Evolutionary conservation across 2,113 vertebrate species (phyloP).

Genomic region (Antechinus flavipes): DNA sequence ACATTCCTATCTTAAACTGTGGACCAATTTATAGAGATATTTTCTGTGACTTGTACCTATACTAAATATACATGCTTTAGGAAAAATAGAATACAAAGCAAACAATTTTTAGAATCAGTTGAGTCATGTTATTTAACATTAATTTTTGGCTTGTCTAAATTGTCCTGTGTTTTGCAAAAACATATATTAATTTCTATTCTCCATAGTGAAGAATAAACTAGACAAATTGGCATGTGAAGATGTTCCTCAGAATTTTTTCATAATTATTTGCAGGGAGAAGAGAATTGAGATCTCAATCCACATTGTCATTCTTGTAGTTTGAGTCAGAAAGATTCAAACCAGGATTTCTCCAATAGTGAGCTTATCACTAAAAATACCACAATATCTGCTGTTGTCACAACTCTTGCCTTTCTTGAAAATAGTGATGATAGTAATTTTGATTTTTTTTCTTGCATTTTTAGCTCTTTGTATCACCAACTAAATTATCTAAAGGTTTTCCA

Average conservation of each 20-base stretch:
- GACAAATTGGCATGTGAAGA: background rate
- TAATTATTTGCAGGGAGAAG: background rate
- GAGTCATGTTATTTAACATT: background rate
- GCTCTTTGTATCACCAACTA: background rate
- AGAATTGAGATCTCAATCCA: slow-evolving; percentile 26
- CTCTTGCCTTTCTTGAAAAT: slow-evolving; percentile 35
- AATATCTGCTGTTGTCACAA: background rate
- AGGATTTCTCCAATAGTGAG: background rate
- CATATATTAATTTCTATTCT: background rate
- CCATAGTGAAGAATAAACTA: slow-evolving; percentile 19
- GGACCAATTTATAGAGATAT: background rate
- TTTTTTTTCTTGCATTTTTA: slow-evolving; percentile 15
- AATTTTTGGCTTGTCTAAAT: slow-evolving; percentile 14
- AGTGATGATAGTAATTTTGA: slow-evolving; percentile 2
- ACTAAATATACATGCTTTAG: slow-evolving; percentile 21
- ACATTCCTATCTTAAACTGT: background rate
- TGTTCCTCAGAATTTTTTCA: background rate
- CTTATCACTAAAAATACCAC: background rate
- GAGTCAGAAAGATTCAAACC: slow-evolving; percentile 29
- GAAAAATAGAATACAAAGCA: background rate
- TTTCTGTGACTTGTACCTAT: slow-evolving; percentile 9
- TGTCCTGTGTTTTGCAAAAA: background rate
- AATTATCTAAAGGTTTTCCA: background rate
- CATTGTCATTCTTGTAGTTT: slow-evolving; percentile 12
- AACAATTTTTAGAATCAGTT: background rate